Conservation (phyloP, 2,888 invertebrate species). For the Chymomyza amoena region DNA sequence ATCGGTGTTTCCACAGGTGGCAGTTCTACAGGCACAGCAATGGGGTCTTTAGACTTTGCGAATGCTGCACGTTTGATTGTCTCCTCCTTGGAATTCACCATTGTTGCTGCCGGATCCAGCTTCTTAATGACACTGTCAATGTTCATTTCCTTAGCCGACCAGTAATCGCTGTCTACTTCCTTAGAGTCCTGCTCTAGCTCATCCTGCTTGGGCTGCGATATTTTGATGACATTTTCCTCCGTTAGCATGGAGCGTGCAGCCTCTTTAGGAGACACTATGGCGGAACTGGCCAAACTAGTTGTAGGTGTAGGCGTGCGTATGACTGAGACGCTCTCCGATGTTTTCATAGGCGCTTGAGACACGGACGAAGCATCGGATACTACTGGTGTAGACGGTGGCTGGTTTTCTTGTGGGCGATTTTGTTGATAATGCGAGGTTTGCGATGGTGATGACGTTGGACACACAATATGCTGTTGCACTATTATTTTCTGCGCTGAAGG, state of each 20-base stretch:
- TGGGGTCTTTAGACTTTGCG: conserved; percentile 18
- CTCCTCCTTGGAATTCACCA: conserved; percentile 18
- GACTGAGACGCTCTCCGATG: conserved; percentile 61
- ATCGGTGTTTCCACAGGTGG: conserved; percentile 18
- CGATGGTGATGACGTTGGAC: conserved; percentile 39
- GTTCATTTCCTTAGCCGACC: conserved; percentile 89
- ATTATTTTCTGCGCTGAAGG: conserved; percentile 63
- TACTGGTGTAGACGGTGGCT: conserved; percentile 3
- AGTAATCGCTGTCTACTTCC: conserved; percentile 85
- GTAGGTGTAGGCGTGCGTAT: conserved; percentile 59
- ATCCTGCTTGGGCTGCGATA: conserved; percentile 72
- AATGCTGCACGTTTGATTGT: not conserved
- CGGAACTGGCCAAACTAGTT: conserved; percentile 37
- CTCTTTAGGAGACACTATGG: conserved; percentile 51
- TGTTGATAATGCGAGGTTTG: conserved; percentile 45
- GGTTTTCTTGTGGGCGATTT: conserved; percentile 2
- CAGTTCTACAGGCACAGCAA: conserved; percentile 9
- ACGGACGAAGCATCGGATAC: not conserved
- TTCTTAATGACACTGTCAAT: conserved; percentile 91
- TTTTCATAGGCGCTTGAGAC: conserved; percentile 33
- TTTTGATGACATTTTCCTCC: conserved; percentile 76
- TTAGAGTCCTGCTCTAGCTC: conserved; percentile 81
- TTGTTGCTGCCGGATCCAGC: conserved; percentile 80
- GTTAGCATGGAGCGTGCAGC: conserved; percentile 54
- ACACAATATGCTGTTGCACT: conserved; percentile 69